Conservation (phyloP, 1,140 invertebrate species). For the Listronotus bonariensis region DNA sequence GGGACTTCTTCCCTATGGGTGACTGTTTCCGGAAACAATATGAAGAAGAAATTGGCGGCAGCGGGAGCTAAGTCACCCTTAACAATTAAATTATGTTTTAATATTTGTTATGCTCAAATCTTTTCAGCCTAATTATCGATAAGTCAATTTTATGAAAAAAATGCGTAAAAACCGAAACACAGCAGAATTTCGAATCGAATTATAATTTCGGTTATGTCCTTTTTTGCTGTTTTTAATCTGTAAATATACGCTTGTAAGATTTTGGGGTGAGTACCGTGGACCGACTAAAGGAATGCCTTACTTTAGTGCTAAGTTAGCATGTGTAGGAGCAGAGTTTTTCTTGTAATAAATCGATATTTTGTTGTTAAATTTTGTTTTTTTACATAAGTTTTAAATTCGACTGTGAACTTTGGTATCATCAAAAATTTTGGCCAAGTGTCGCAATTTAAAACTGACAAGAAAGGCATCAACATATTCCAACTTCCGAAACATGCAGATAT, state of each 20-base stretch:
- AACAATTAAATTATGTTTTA: not conserved
- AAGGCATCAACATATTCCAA: too few relatives aligned
- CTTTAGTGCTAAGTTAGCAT: conserved; percentile 10
- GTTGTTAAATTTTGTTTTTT: not conserved
- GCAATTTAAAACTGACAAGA: too few relatives aligned
- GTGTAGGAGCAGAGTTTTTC: conserved; percentile 1
- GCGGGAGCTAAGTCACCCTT: conserved; percentile 53
- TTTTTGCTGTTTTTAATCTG: not conserved
- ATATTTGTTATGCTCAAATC: conserved; percentile 27
- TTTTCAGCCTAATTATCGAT: conserved; percentile 4
- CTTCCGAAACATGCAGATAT: too few relatives aligned
- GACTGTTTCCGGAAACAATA: conserved; percentile 99
- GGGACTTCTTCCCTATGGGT: conserved; percentile 99
- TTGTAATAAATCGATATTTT: conserved; percentile 7
- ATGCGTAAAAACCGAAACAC: not conserved
- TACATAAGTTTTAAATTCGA: too few relatives aligned
- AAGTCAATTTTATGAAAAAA: not conserved
- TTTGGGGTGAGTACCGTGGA: not conserved
- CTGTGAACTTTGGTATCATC: too few relatives aligned
- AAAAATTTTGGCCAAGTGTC: too few relatives aligned
- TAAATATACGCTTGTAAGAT: conserved; percentile 10
- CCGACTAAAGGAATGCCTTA: conserved; percentile 5
- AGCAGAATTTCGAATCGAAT: not conserved
- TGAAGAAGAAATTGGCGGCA: conserved; percentile 81
- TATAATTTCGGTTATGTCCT: too few relatives aligned